Percentiles rank a stretch among this genome's conserved stretches.
Conservation (phyloP, 2,113 vertebrate species). For the Urocynchramus pylzowi region DNA sequence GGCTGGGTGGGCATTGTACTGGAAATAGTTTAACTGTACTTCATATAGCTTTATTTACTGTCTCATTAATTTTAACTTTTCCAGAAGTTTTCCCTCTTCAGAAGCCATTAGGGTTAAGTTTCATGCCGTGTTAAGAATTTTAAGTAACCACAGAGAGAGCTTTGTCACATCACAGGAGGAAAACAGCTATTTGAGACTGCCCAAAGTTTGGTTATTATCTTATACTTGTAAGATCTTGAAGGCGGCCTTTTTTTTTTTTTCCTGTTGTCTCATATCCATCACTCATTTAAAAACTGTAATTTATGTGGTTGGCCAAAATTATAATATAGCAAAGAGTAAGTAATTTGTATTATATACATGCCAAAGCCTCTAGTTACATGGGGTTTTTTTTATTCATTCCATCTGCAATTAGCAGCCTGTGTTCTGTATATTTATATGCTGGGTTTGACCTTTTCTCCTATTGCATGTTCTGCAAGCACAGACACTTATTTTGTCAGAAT, state of each 20-base stretch:
- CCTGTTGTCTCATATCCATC: not conserved
- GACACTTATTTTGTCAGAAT: not conserved
- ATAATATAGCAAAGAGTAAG: not conserved
- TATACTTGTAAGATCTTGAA: not conserved
- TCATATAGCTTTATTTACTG: conserved; percentile 44
- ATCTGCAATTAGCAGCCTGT: not conserved
- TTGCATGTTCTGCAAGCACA: not conserved
- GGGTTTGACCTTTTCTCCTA: not conserved
- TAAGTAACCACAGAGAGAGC: not conserved
- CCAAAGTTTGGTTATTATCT: not conserved
- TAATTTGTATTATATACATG: not conserved
- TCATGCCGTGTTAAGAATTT: conserved; percentile 22
- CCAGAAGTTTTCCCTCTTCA: conserved; percentile 50
- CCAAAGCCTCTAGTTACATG: not conserved
- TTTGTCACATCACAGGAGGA: not conserved
- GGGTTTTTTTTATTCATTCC: not conserved
- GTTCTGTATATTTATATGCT: not conserved
- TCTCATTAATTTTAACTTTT: conserved; percentile 73
- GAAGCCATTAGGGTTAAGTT: conserved; percentile 46
- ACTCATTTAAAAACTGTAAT: not conserved
- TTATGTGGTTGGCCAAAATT: not conserved
- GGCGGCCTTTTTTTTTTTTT: not conserved
- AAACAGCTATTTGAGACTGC: not conserved
- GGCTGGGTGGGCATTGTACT: conserved; percentile 28
- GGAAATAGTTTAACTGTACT: conserved; percentile 44